These are phyloP conservation scores for Aspidiotus destructor DNA, from an alignment of 2,888 invertebrate species.

Conservation along the genomic window DNA sequence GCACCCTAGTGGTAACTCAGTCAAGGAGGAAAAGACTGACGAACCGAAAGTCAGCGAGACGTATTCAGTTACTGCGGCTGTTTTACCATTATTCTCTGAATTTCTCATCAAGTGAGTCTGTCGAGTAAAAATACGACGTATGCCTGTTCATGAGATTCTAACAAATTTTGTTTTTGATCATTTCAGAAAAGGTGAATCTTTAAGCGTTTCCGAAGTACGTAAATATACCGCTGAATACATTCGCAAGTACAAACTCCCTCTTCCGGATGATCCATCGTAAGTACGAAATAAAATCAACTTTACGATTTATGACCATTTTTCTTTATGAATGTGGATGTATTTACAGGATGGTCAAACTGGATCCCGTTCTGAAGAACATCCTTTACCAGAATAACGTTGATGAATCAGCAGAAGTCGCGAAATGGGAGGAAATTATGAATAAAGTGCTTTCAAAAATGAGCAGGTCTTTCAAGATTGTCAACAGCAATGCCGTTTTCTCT, in stretches of 20 bases:
- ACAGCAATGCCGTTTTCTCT: slow-evolving; percentile 22
- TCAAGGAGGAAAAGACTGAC: slow-evolving; percentile 38
- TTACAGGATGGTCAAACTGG: slow-evolving; percentile 47
- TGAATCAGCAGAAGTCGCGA: slow-evolving; percentile 43
- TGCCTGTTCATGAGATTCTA: neutral
- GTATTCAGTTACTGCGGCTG: slow-evolving; percentile 57
- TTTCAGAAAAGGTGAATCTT: slow-evolving; percentile 52
- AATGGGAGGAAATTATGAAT: slow-evolving; percentile 61
- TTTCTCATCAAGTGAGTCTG: slow-evolving; percentile 42
- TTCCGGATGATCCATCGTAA: slow-evolving; percentile 34
- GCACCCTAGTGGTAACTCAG: slow-evolving; percentile 13
- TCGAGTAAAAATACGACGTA: neutral
- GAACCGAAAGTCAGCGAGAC: slow-evolving; percentile 55
- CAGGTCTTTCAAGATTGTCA: slow-evolving; percentile 53
- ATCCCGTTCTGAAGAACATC: slow-evolving; percentile 46
- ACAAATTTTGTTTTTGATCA: slow-evolving; percentile 19
- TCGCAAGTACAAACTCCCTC: slow-evolving; percentile 49
- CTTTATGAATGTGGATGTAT: neutral
- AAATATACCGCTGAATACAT: slow-evolving; percentile 62
- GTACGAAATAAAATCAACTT: slow-evolving; percentile 19
- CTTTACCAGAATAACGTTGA: slow-evolving; percentile 43
- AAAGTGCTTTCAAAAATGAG: slow-evolving; percentile 61
- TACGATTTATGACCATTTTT: neutral
- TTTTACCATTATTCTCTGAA: slow-evolving; percentile 53
- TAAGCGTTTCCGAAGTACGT: slow-evolving; percentile 55